Evolutionary conservation across 2,888 invertebrate species (phyloP).

Genomic region (Xiphydria camelus): DNA sequence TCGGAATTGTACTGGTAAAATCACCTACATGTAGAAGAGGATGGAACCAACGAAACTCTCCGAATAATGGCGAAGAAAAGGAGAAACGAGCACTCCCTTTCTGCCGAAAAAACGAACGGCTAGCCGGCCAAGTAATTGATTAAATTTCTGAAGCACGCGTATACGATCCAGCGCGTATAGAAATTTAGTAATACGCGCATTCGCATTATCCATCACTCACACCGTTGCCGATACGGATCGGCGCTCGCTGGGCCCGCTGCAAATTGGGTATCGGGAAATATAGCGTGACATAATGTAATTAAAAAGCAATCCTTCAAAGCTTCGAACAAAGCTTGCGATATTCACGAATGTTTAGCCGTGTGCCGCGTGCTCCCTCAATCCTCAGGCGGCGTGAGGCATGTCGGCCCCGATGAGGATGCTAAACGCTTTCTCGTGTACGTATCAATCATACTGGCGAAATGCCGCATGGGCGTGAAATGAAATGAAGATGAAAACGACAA

Average conservation of each 20-base stretch:
- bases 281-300: constrained; percentile 16
- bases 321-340: constrained; percentile 10
- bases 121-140: not conserved
- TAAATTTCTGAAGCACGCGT: not conserved
- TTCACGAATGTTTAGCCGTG: not conserved
- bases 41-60: too few species aligned
- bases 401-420: constrained; percentile 8
- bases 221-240: too few species aligned
- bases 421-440: constrained; percentile 18
- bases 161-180: not conserved
- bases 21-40: too few species aligned
- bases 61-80: too few species aligned
- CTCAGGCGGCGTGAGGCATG: too few species aligned
- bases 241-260: not conserved
- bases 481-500: too few species aligned
- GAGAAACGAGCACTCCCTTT: too few species aligned
- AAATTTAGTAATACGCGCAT: not conserved
- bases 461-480: too few species aligned
- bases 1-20: too few species aligned
- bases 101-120: too few species aligned
- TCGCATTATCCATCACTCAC: constrained; percentile 1
- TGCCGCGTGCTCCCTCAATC: not conserved
- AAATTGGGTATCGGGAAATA: constrained; percentile 1
- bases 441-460: constrained; percentile 14
- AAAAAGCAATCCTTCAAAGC: constrained; percentile 29